Evolutionary conservation across 2,888 invertebrate genomes (phyloP).

Genomic region (Myathropa florea): DNA sequence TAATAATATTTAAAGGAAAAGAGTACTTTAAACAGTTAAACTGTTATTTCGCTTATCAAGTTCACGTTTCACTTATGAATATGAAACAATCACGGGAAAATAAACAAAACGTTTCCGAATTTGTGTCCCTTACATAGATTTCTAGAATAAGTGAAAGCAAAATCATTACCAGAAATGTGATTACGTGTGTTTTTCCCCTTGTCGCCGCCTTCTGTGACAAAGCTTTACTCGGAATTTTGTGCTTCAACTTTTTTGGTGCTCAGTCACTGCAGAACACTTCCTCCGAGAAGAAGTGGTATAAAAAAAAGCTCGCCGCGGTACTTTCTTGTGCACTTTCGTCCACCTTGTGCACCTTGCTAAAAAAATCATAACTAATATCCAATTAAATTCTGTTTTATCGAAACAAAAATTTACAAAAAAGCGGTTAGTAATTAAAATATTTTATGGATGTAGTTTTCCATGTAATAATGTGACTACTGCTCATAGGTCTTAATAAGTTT

Average conservation of each 20-base stretch:
- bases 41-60: background rate
- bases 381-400: background rate
- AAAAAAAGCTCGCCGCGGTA: slow-evolving; percentile 55
- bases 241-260: slow-evolving; percentile 51
- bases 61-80: background rate
- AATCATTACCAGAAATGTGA: slow-evolving; percentile 34
- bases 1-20: too few relatives aligned
- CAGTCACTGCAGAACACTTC: slow-evolving; percentile 63
- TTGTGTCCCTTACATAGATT: background rate
- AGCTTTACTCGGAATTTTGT: slow-evolving; percentile 51
- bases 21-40: too few relatives aligned
- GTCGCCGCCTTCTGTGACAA: slow-evolving; percentile 22
- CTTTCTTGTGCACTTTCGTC: slow-evolving; percentile 43
- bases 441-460: background rate
- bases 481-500: background rate
- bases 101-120: background rate
- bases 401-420: background rate
- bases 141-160: slow-evolving; percentile 16
- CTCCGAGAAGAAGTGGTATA: slow-evolving; percentile 48
- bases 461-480: background rate
- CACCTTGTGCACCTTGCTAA: slow-evolving; percentile 38
- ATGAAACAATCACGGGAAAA: background rate
- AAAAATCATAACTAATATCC: background rate
- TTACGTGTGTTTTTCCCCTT: slow-evolving; percentile 34
- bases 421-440: slow-evolving; percentile 37